phyloP scores from a whole-genome alignment of 1,140 invertebrate genomes.

The Goniozus legneri region DNA sequence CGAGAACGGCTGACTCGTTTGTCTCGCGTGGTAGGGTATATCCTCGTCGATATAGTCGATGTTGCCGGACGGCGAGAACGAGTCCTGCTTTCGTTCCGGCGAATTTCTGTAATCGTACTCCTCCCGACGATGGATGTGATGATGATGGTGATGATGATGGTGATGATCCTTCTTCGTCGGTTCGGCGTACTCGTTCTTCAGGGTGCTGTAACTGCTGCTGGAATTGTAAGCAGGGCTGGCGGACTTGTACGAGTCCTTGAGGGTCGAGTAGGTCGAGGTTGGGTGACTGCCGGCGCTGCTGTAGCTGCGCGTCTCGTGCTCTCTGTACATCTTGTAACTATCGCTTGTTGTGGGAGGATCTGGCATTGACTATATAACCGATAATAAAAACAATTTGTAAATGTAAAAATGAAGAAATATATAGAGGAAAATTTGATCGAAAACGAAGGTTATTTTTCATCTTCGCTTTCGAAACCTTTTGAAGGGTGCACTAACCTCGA shows the following conservation, averaged over 20 bases:
- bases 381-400: background rate
- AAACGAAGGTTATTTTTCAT: slow-evolving; percentile 2
- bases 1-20: slow-evolving; percentile 77
- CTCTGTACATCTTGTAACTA: slow-evolving; percentile 31
- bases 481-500: slow-evolving; percentile 59
- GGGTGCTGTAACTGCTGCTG: slow-evolving; percentile 41
- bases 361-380: slow-evolving; percentile 43
- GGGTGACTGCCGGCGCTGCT: slow-evolving; percentile 37
- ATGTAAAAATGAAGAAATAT: background rate
- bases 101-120: slow-evolving; percentile 3
- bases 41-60: slow-evolving; percentile 57
- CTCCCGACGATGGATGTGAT: slow-evolving; percentile 12
- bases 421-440: background rate
- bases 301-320: slow-evolving; percentile 42
- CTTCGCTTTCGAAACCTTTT: background rate
- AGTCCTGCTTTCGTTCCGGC: slow-evolving; percentile 20
- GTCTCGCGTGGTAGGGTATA: slow-evolving; percentile 79
- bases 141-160: too few relatives aligned
- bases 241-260: slow-evolving; percentile 45
- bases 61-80: slow-evolving; percentile 44
- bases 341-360: slow-evolving; percentile 41
- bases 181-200: slow-evolving; percentile 41
- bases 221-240: slow-evolving; percentile 37
- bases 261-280: slow-evolving; percentile 43
- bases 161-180: slow-evolving; percentile 22